These are phyloP conservation scores for Phyllotis vaccarum DNA, from an alignment of 2,797 vertebrate species.

Conservation along the genomic window DNA sequence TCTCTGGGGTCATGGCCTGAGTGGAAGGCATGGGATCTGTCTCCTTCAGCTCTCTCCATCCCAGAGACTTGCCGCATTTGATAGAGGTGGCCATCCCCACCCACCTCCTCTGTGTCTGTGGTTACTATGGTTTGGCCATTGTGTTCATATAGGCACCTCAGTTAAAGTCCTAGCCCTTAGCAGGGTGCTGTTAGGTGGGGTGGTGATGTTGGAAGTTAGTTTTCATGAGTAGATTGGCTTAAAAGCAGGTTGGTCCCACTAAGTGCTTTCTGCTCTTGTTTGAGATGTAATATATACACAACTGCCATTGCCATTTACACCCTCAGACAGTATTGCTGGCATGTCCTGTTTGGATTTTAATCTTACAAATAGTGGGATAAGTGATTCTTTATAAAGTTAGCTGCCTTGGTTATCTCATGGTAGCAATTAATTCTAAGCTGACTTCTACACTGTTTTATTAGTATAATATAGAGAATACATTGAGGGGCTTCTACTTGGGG, in stretches of 20 bases:
- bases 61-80: not conserved
- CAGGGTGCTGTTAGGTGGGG: not conserved
- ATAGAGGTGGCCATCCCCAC: not conserved
- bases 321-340: too few species aligned
- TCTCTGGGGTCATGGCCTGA: not conserved
- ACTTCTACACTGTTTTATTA: not conserved
- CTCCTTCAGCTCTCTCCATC: rapidly evolving
- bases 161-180: not conserved
- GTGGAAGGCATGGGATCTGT: not conserved
- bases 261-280: not conserved
- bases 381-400: not conserved
- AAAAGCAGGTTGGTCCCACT: not conserved
- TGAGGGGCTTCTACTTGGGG: not conserved
- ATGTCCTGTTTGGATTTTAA: not conserved
- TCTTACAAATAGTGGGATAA: not conserved
- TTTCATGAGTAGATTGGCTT: not conserved
- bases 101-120: not conserved
- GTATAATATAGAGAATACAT: not conserved
- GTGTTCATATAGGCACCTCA: not conserved
- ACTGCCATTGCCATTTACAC: not conserved
- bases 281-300: not conserved
- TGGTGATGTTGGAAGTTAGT: not conserved
- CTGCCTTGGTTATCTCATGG: not conserved
- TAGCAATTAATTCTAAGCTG: not conserved
- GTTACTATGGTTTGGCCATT: not conserved